Percentiles rank a stretch among this genome's conserved stretches.
Evolutionary conservation across 2,113 vertebrate genomes (phyloP).

Genomic region (Cricetomys ansorgei): DNA sequence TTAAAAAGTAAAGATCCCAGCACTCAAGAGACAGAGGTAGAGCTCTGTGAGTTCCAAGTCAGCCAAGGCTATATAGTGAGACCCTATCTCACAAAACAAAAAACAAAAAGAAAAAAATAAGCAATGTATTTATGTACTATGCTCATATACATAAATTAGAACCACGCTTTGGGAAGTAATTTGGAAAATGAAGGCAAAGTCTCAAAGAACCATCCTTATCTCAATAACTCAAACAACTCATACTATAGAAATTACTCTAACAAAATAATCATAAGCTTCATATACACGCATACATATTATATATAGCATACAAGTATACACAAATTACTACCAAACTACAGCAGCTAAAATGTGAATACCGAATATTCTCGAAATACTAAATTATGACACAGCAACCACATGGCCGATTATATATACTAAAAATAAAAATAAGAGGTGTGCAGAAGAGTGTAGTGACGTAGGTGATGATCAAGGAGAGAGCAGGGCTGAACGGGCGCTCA

Average conservation of each 20-base stretch:
- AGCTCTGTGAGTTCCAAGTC: not conserved
- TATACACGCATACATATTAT: not conserved
- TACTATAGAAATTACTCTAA: not conserved
- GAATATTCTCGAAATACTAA: not conserved
- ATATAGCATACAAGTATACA: not conserved
- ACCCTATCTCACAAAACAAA: not conserved
- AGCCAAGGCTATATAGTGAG: not conserved
- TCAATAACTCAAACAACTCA: slow-evolving; percentile 25
- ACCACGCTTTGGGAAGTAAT: slow-evolving; percentile 33
- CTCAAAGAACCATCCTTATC: slow-evolving; percentile 42
- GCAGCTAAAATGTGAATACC: slow-evolving; percentile 18
- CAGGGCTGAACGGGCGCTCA: not conserved
- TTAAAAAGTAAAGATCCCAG: not conserved
- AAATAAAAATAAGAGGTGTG: slow-evolving; percentile 45
- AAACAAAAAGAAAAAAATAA: not conserved
- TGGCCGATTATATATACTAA: not conserved
- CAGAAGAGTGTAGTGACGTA: no score
- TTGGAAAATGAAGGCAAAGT: slow-evolving; percentile 11
- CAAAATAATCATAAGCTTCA: slow-evolving; percentile 12
- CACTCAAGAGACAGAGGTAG: not conserved
- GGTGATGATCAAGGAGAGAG: not conserved
- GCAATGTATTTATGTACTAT: not conserved
- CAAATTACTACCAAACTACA: not conserved
- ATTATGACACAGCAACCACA: not conserved
- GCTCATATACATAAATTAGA: not conserved